Evolutionary conservation across 2,113 vertebrate species (phyloP), one percentile per base, ranked within the genome.

Genomic region (Seriola dumerili): DNA sequence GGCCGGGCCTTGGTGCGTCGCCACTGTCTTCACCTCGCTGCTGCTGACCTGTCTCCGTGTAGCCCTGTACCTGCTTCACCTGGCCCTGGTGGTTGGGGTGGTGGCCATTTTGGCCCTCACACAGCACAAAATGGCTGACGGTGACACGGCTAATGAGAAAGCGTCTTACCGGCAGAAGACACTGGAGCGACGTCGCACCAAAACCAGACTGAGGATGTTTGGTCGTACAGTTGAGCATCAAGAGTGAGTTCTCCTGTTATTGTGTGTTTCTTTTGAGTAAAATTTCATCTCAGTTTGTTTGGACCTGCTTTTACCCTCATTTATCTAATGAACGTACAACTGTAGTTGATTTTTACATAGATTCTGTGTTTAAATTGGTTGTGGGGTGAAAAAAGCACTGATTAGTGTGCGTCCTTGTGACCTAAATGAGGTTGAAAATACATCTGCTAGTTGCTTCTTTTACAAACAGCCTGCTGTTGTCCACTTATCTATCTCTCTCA

Each of bases 401-500:
- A 90, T 90, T 88, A 86, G 78, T 62, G 64, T 55, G 73, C 46
- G n/a, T 88, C 76, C 75, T 81, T 6, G 81, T 83, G 78, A 84
- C 80, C 80, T 91, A 92, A 93, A 93, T 92, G 90, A 93, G 92
- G 88, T 81, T 89, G 88, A 91, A 93, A 93, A 93, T 80, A 81
- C 78, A 83, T 86, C 63, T 79, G 84, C 86, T 78, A 21, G 72
- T 58, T 83, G 61, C 72, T 81, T 32, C 85, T 88, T 86, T 74
- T 67, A 85, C 82, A 85, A 88, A 76, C 70, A 61, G 72, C 66
- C 38, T 9, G 71, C 84, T 34, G 81, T 88, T 69, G 79, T 85
- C 90, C 89, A 86, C 78, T 91, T 84, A 90, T 86, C 71, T 85
- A 61, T 87, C 85, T 62, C 76, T 73, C 82, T 81, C 72, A 9